Base-by-base conservation (phyloP, 2,113 vertebrate species). In the Hyaena hyaena region DNA sequence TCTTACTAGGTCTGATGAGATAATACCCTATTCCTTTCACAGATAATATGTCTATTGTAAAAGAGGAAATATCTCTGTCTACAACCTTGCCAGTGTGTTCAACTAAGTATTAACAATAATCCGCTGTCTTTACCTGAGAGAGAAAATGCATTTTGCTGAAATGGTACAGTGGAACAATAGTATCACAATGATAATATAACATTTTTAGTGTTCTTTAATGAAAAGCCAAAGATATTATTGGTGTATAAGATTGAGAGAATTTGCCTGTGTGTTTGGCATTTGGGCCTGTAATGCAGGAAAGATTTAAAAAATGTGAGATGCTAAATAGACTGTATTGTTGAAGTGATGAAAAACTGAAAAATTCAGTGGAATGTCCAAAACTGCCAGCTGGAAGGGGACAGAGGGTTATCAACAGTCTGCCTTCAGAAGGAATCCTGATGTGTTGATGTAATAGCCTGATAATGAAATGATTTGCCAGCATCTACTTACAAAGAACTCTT, bases 341-440 rank as follows among this genome's bases (percentile, higher is more conserved):
- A 96, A 85, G 69, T 96, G 96, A 97, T 85, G 85, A 86, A 98
- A 98, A 98, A 98, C 95, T 98, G 74, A 96, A 98, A 98, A 98
- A 98, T 92, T 97, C 93, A 98, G 45, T 95, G 33, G 68, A 98
- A 71, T 91, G 97, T 93, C 91, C 96, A 95, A 97, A 98, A 95
- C 45, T 97, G 93, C 96, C 98, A 98, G 96, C 98, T 98, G 98
- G 98, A 98, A 95, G 76, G 93, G 87, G 96, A 96, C 97, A 98
- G 69, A 66, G 71, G 69, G 90, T 84, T 96, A 98, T 98, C 95
- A 98, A 99, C 97, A 98, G 97, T n/a, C 98, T 97, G 88, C 97
- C 98, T 99, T 99, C 98, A 99, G 97, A 98, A 98, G 88, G 87
- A 98, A 98, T 98, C 98, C 97, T 98, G 97, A 98, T 94, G 92